Percentiles rank a stretch among this genome's conserved stretches.
phyloP scores from a whole-genome alignment of 2,113 vertebrate genomes.

The Pogonocichla stellata region DNA sequence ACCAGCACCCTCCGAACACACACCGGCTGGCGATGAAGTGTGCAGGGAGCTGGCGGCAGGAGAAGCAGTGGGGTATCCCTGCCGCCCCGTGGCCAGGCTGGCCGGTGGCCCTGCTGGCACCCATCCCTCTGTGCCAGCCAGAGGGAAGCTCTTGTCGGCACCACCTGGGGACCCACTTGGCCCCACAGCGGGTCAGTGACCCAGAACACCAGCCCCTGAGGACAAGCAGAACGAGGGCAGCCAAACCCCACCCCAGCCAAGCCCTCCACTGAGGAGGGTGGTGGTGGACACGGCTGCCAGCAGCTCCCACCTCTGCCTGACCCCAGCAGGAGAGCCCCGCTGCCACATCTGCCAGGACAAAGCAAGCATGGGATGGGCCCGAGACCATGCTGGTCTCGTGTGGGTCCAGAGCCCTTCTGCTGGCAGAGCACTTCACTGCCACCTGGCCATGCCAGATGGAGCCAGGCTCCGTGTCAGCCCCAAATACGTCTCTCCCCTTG shows the following conservation, averaged over 20 bases:
- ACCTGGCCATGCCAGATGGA: neutral
- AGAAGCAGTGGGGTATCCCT: neutral
- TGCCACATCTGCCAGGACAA: rapidly evolving
- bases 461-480: neutral
- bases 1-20: rapidly evolving
- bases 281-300: neutral
- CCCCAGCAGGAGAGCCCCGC: neutral
- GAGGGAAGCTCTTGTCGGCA: neutral
- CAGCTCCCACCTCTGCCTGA: neutral
- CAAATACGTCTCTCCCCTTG: neutral
- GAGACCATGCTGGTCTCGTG: rapidly evolving
- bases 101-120: neutral
- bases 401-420: neutral
- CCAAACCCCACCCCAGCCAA: neutral
- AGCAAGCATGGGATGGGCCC: neutral
- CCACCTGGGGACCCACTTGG: neutral
- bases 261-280: neutral
- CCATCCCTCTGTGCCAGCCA: neutral
- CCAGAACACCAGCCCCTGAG: rapidly evolving
- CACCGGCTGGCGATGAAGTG: rapidly evolving
- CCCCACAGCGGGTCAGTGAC: neutral
- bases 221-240: neutral
- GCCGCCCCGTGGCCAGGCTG: neutral
- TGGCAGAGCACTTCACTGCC: neutral
- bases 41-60: rapidly evolving